A percentile compares a stretch with the other conserved stretches of the same genome.
Evolutionary conservation across 92 coral and sea anemone species (phyloP).

Genomic region (Siderastrea radians): DNA sequence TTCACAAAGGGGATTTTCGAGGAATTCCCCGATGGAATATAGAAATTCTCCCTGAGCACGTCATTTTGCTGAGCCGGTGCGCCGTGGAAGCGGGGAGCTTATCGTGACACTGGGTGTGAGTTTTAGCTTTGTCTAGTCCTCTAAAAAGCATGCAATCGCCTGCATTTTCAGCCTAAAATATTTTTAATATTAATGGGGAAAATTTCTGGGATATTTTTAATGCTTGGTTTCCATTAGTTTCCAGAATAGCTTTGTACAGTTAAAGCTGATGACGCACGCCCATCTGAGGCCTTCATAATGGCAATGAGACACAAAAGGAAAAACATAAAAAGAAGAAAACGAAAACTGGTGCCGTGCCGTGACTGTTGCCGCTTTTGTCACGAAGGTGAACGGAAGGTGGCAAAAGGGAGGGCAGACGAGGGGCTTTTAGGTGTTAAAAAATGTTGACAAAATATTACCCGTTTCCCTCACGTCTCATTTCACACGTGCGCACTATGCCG

Average conservation of each 20-base stretch:
- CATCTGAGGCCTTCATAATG: not conserved
- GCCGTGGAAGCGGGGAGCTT: not conserved
- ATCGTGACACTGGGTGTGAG: conserved; percentile 14
- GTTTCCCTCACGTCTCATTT: conserved; percentile 7
- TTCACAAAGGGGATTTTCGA: conserved; percentile 38
- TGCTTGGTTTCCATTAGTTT: not conserved
- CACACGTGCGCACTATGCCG: conserved; percentile 24
- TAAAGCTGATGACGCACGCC: not conserved
- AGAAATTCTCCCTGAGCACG: not conserved
- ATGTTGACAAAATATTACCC: not conserved
- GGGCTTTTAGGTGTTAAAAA: not conserved
- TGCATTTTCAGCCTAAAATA: conserved; percentile 3
- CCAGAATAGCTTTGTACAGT: not conserved
- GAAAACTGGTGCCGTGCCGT: not conserved
- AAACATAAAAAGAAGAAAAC: not conserved
- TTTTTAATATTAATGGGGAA: not conserved
- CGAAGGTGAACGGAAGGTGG: not conserved
- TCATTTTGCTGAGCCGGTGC: not conserved
- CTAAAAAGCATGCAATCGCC: conserved; percentile 2
- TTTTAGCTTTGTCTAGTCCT: not conserved
- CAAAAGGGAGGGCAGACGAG: not conserved
- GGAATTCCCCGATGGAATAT: conserved; percentile 42
- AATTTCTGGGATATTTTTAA: not conserved
- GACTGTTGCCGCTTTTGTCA: not conserved
- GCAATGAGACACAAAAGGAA: not conserved